phyloP scores from a whole-genome alignment of 2,113 vertebrate genomes.

The Panthera uncia region DNA sequence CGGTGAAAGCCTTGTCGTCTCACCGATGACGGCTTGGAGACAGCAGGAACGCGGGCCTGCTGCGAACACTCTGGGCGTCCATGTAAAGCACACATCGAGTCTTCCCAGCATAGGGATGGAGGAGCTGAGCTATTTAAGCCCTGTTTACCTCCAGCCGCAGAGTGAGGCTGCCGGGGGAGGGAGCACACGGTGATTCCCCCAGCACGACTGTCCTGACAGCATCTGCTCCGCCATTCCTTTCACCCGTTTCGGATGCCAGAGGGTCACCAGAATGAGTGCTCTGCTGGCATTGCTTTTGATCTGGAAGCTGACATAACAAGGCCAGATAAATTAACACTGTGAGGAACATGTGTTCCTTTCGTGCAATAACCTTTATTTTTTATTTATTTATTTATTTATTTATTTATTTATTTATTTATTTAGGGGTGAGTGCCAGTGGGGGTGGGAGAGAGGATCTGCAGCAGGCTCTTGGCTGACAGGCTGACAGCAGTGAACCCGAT shows the following conservation, averaged over 20 bases:
- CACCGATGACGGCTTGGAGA: fast-evolving
- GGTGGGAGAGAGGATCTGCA: too few relatives aligned
- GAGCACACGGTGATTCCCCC: too few relatives aligned
- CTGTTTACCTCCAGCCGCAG: background rate
- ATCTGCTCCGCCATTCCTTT: background rate
- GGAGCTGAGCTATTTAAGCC: background rate
- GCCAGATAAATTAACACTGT: background rate
- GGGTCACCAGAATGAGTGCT: background rate
- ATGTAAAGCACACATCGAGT: background rate
- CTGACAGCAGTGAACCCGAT: too few relatives aligned
- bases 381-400: too few relatives aligned
- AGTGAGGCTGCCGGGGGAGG: background rate
- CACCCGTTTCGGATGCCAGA: background rate
- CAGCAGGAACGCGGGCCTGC: background rate
- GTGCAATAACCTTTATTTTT: too few relatives aligned
- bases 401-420: too few relatives aligned
- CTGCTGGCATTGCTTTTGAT: background rate
- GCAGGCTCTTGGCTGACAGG: too few relatives aligned
- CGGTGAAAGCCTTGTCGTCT: background rate
- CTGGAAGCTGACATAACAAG: background rate
- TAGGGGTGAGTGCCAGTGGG: too few relatives aligned
- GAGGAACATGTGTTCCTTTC: background rate
- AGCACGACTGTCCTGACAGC: background rate
- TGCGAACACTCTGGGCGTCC: background rate
- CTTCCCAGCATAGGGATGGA: fast-evolving